phyloP scores from a whole-genome alignment of 2,888 invertebrate genomes.

The Sialis lutaria region DNA sequence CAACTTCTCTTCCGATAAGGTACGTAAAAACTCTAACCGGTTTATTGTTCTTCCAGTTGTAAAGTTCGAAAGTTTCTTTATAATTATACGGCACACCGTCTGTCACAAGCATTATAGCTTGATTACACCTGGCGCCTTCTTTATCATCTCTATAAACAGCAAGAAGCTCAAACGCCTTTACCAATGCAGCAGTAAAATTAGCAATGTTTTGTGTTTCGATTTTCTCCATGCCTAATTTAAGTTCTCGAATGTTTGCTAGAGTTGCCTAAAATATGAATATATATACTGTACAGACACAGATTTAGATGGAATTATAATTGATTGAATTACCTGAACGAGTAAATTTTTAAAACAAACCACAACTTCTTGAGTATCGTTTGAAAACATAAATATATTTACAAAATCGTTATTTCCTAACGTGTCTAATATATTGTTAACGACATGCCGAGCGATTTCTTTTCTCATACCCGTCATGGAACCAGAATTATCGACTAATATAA shows the following conservation, averaged over 20 bases:
- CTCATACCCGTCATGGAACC: constrained; percentile 52
- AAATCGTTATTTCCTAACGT: constrained; percentile 96
- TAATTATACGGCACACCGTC: constrained; percentile 94
- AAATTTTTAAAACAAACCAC: constrained; percentile 81
- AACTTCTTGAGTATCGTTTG: constrained; percentile 58
- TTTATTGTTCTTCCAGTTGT: constrained; percentile 68
- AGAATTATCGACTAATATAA: constrained; percentile 47
- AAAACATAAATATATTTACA: constrained; percentile 91
- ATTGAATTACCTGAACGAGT: constrained; percentile 61
- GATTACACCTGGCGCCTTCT: constrained; percentile 50
- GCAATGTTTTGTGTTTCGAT: constrained; percentile 78
- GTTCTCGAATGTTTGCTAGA: constrained; percentile 62
- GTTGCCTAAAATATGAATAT: constrained; percentile 46
- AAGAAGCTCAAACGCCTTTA: constrained; percentile 76
- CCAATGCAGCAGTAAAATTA: constrained; percentile 81
- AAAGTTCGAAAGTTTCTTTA: constrained; percentile 77
- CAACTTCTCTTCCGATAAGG: constrained; percentile 73
- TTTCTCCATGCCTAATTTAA: constrained; percentile 63
- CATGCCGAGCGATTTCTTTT: constrained; percentile 79
- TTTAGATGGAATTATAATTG: not conserved
- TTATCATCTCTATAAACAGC: constrained; percentile 41
- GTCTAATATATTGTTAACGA: constrained; percentile 77
- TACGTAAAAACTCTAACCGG: constrained; percentile 95
- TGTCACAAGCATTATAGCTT: constrained; percentile 77
- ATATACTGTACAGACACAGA: not conserved